Evolutionary conservation across 2,888 invertebrate genomes (phyloP).

Genomic region (Hypomecis punctinalis): DNA sequence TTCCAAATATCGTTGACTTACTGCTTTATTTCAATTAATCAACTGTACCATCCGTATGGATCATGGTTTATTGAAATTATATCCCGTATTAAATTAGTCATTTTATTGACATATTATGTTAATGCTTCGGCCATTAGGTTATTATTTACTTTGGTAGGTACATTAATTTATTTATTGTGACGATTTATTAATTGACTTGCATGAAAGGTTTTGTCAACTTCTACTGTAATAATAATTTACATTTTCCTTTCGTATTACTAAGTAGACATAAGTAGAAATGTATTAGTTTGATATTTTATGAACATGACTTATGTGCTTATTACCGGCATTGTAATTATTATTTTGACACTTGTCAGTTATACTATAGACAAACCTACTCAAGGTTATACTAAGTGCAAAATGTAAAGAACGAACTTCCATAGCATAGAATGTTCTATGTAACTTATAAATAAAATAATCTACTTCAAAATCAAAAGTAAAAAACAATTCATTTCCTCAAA

Average conservation of each 20-base stretch:
- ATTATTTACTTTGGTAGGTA: constrained; percentile 13
- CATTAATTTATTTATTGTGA: constrained; percentile 3
- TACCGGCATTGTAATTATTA: too few relatives aligned
- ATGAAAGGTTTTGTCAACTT: too few relatives aligned
- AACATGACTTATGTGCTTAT: too few relatives aligned
- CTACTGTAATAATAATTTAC: too few relatives aligned
- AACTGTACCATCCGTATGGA: constrained; percentile 12
- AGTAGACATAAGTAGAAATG: too few relatives aligned
- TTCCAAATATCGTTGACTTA: constrained; percentile 43
- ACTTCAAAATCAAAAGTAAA: neutral
- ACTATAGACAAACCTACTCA: too few relatives aligned
- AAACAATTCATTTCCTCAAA: neutral
- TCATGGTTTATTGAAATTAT: constrained; percentile 26
- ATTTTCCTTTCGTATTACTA: too few relatives aligned
- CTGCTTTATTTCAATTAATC: constrained; percentile 22
- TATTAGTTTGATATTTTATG: too few relatives aligned
- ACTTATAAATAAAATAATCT: neutral
- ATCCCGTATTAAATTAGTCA: constrained; percentile 16
- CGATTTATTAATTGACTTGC: neutral
- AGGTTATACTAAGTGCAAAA: too few relatives aligned
- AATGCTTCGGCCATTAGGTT: constrained; percentile 12
- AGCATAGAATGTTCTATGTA: too few relatives aligned
- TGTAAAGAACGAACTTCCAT: too few relatives aligned
- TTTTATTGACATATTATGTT: constrained; percentile 4
- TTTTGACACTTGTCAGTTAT: too few relatives aligned